phyloP scores from a whole-genome alignment of 2,888 invertebrate genomes.

The Ligdia adustata region DNA sequence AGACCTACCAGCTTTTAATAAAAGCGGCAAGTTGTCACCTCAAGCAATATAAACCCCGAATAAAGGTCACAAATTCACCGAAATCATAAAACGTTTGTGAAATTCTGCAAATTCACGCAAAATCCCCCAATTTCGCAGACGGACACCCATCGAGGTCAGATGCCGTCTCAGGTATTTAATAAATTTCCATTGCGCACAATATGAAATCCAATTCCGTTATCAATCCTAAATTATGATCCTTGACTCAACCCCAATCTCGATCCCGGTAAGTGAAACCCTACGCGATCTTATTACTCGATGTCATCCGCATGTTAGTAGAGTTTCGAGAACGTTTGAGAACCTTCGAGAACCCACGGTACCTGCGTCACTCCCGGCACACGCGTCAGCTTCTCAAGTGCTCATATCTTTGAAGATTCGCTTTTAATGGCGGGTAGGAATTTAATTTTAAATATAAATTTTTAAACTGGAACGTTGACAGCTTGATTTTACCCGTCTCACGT shows the following conservation, averaged over 20 bases:
- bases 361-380: background rate
- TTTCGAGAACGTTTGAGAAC: slow-evolving; percentile 7
- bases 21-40: too few relatives aligned
- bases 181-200: slow-evolving; percentile 17
- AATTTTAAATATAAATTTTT: background rate
- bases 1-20: too few relatives aligned
- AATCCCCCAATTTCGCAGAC: slow-evolving; percentile 8
- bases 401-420: slow-evolving; percentile 14
- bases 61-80: background rate
- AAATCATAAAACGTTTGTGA: background rate
- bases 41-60: background rate
- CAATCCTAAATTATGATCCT: slow-evolving; percentile 25
- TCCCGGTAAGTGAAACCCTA: slow-evolving; percentile 23
- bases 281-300: slow-evolving; percentile 29
- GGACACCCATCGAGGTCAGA: slow-evolving; percentile 11
- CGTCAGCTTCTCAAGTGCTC: slow-evolving; percentile 18
- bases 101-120: background rate
- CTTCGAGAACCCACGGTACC: slow-evolving; percentile 6
- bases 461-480: background rate
- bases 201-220: slow-evolving; percentile 23
- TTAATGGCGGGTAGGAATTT: slow-evolving; percentile 7
- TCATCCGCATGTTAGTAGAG: slow-evolving; percentile 28
- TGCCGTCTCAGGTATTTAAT: slow-evolving; percentile 11
- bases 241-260: slow-evolving; percentile 19
- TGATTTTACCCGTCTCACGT: background rate